Evolutionary conservation across 2,113 vertebrate species (phyloP), one percentile per base, ranked within the genome.

Genomic region (Poeciliopsis prolifica): DNA sequence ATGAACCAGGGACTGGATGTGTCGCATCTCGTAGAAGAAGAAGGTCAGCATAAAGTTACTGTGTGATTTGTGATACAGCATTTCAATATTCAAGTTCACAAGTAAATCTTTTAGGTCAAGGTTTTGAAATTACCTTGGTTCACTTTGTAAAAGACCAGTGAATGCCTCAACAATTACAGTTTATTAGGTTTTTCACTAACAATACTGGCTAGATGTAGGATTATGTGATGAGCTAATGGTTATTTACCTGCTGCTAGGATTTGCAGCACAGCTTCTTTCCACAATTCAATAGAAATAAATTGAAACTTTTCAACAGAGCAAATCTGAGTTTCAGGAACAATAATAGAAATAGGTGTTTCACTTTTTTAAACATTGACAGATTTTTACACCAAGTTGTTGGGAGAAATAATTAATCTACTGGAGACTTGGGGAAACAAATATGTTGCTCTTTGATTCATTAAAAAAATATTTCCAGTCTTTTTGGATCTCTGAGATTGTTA

Each of bases 1-100:
- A 93, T 98, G 75, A 92, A 85, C 80, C 94, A 98, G 91, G 98
- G 98, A 6, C 96, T 99, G 84, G 97, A 99, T 87, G 94, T 99
- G 80, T 96, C 96, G 12, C 95, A 96, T 58, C 93, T 97, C 70
- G 93, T 98, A 11, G 95, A 96, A 77, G 96, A 95, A 54, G 96
- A 98, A 96, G 98, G 98, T 99, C 93, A 31, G 95, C 81, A 11
- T 26, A 42, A 54, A 22, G 35, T 35, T 14, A 4, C 67, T 48
- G 22, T 60, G 30, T 61, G 35, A 17, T 72, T 62, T 37, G 15
- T 15, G 5, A 0, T 37, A 65, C n/a, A 28, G 44, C 30, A 28
- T 63, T 63, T 31, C 19, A 24, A 33, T 30, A 31, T n/a, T 19
- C 10, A 67, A 1, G 12, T 54, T 5, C 26, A 26, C 12, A 66